These are phyloP conservation scores for Zosterops hypoxanthus DNA, from an alignment of 2,113 vertebrate genomes.

Conservation along the genomic window DNA sequence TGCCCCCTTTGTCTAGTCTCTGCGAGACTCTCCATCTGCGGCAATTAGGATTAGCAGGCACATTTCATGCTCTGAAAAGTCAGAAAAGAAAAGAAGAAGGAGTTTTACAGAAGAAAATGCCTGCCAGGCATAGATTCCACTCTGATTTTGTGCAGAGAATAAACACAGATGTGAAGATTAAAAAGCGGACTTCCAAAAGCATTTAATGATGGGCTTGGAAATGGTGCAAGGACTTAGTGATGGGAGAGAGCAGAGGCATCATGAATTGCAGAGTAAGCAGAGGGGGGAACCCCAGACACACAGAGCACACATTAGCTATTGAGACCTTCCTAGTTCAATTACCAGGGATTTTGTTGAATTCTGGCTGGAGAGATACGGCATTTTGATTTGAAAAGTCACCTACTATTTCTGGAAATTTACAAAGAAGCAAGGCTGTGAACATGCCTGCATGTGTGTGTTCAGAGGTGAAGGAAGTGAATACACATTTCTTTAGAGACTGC, in stretches of 20 bases:
- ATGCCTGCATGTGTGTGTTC: background rate
- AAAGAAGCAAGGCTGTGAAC: background rate
- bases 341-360: background rate
- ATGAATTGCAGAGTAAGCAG: background rate
- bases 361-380: background rate
- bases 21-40: background rate
- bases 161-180: conserved; percentile 42
- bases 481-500: background rate
- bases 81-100: conserved; percentile 58
- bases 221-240: background rate
- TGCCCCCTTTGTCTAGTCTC: conserved; percentile 28
- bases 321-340: background rate
- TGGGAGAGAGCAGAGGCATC: background rate
- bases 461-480: background rate
- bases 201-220: conserved; percentile 40
- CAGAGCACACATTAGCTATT: background rate
- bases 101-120: conserved; percentile 53
- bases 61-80: conserved; percentile 75
- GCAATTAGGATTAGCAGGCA: conserved; percentile 65
- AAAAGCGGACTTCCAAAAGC: conserved; percentile 35
- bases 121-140: conserved; percentile 43
- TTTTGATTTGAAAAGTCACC: background rate
- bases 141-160: conserved; percentile 51
- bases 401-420: background rate
- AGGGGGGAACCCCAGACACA: background rate